Evolutionary conservation across 1,140 invertebrate species (phyloP).

Genomic region (Meloidogyne hapla): DNA sequence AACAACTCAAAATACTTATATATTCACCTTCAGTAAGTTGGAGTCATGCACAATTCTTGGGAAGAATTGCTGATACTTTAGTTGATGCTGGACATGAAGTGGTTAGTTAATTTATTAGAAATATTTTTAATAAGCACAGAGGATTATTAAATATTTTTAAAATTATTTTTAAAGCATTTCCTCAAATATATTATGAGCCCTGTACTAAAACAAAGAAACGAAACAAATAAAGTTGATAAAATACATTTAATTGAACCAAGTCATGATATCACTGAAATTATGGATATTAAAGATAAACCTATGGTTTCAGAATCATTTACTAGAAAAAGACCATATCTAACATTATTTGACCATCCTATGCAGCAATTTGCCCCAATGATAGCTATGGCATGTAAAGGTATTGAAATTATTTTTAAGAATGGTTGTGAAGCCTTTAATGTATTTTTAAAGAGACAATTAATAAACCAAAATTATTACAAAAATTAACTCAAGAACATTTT

Average conservation of each 20-base stretch:
- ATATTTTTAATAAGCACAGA: too few relatives aligned
- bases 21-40: slow-evolving; percentile 36
- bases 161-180: background rate
- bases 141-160: too few relatives aligned
- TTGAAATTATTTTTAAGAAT: background rate
- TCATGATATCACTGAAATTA: background rate
- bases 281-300: slow-evolving; percentile 1
- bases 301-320: background rate
- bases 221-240: background rate
- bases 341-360: background rate
- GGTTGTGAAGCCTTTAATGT: too few relatives aligned
- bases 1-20: slow-evolving; percentile 40
- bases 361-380: background rate
- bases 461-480: background rate
- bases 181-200: background rate
- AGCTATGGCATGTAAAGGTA: background rate
- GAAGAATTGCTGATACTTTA: slow-evolving; percentile 40
- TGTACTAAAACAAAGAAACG: background rate
- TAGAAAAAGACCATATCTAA: background rate
- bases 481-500: slow-evolving; percentile 23
- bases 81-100: slow-evolving; percentile 55
- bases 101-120: slow-evolving; percentile 19
- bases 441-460: slow-evolving; percentile 5
- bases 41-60: slow-evolving; percentile 41
- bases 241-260: background rate